Evolutionary conservation across 2,888 invertebrate genomes (phyloP), one percentile per base, ranked within the genome.

Genomic region (Neoaliturus tenellus): DNA sequence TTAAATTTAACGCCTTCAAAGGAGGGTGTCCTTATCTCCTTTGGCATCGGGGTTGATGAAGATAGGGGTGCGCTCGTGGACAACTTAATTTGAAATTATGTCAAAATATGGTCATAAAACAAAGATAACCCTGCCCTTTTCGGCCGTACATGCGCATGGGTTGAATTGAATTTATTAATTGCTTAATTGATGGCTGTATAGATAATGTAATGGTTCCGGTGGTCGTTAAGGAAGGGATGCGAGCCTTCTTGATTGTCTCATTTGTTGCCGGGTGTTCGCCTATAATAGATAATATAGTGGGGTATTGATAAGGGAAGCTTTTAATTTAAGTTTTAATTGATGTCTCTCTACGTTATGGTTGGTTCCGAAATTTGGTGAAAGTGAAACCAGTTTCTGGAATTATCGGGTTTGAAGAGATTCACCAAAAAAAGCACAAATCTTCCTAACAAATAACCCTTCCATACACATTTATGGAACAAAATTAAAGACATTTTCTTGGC

Each of bases 1-100:
- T 78, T 82, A 84, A 84, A 84, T 78, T 82, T 82, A 82, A 84
- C 84, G 84, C 84, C 84, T 84, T 81, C 84, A 78, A 82, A 84
- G 82, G 55, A 71, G 73, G 73, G 82, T 73, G 35, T 48, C 55
- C 35, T 6, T 82, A 71, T 82, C 71, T 17, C 44, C 17, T n/a
- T n/a, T n/a, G n/a, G n/a, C 48, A 82, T 82, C 82, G 39, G 71
- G 69, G 69, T 35, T 55, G 82, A 71, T 73, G 55, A 58, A 81
- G 58, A 67, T 81, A 28, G 81, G 81, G 28, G 35, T 28, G 51
- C 17, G 14, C 51, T 31, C 73, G 82, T 82, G 82, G 71, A 55
- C 55, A 73, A 82, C 73, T 82, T 82, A 82, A 82, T 82, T 82
- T 82, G 78, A 78, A 78, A 78, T 78, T 78, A 78, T 55, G 78